A percentile compares a stretch with the other conserved stretches of the same genome.
Evolutionary conservation across 2,113 vertebrate genomes (phyloP).

Genomic region (Tragelaphus scriptus): DNA sequence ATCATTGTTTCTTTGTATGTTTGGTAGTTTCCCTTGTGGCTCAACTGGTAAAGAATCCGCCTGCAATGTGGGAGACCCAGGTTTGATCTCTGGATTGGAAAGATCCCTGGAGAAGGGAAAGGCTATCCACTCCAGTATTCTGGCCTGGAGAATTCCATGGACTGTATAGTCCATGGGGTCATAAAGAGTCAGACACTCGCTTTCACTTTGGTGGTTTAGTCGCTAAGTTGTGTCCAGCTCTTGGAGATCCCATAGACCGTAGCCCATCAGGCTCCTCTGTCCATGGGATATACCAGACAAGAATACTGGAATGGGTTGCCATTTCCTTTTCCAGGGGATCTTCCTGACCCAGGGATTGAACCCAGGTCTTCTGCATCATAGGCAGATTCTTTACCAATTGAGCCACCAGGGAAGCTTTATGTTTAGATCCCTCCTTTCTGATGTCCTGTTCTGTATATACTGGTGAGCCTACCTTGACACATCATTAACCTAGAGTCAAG

Average conservation of each 20-base stretch:
- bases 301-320: not conserved
- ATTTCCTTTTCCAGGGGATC: not conserved
- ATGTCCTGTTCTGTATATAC: not conserved
- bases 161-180: not conserved
- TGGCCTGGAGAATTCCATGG: not conserved
- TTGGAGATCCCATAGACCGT: not conserved
- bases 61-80: not conserved
- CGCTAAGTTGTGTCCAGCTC: not conserved
- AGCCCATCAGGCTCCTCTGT: not conserved
- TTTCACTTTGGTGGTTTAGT: not conserved
- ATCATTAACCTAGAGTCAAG: not conserved
- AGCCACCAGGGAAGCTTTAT: not conserved
- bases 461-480: not conserved
- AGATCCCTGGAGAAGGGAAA: not conserved
- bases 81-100: not conserved
- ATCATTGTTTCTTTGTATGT: not conserved
- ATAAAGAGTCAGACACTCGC: not conserved
- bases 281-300: not conserved
- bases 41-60: not conserved
- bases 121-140: not conserved
- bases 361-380: not conserved
- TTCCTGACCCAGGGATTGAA: not conserved
- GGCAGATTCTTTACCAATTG: not conserved
- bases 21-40: not conserved
- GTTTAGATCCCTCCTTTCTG: not conserved